Evolutionary conservation across 2,888 invertebrate genomes (phyloP), one percentile per base, ranked within the genome.

Genomic region (Ametastegia equiseti): DNA sequence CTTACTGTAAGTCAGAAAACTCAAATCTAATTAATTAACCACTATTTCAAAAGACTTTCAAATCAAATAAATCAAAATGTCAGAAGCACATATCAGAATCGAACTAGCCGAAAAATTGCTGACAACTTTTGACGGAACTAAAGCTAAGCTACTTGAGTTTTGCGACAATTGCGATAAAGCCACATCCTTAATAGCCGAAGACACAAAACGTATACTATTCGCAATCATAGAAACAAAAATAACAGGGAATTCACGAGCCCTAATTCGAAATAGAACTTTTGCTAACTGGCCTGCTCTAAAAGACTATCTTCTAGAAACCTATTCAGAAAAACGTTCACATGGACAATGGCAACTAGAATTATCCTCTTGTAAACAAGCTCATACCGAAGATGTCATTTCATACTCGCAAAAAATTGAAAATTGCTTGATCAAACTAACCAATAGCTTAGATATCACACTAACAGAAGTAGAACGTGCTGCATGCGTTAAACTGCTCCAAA

Each of bases 301-400:
- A 82, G n/a, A 3, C 1, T 80, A 84, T 71, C 45, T 84, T 19
- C 42, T 82, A 60, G 81, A 82, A 19, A 47, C 82, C n/a, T 78
- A 84, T 83, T 83, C 85, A 65, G 87, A 88, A 80, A 86, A 86
- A 84, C 47, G 87, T 33, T 85, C 87, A 1, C 82, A 84, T 13
- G 84, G 83, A 19, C 88, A 88, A 83, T 88, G 87, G 86, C 87
- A 88, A 84, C 63, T 87, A 39, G 86, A 88, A 82, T 67, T 88
- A 69, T 86, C 86, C 81, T 86, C 86, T 27, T 87, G 85, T 78
- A 85, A 83, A 82, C 86, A 87, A 86, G 82, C 79, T 33, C 67
- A 54, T 11, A 83, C 82, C 7, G 86, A 88, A 86, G 83, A 79
- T 42, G 86, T 88, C 9, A 67, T 87, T 23, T 82, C 83, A 15